phyloP scores from a whole-genome alignment of 2,113 vertebrate genomes.

The Sialia sialis region DNA sequence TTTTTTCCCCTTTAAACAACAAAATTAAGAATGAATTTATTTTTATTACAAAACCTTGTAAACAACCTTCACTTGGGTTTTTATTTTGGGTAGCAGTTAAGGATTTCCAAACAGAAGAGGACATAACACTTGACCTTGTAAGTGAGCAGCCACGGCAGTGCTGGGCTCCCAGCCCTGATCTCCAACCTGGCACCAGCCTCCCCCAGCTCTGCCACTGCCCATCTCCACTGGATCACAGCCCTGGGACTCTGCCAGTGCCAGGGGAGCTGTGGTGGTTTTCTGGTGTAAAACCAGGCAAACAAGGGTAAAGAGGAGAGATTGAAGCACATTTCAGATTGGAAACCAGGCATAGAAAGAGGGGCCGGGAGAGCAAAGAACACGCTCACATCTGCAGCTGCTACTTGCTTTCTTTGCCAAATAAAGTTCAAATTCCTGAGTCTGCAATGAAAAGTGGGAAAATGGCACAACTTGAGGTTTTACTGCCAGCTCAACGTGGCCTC shows the following conservation, averaged over 20 bases:
- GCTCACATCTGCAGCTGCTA: background rate
- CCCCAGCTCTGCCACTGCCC: background rate
- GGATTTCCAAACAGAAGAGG: background rate
- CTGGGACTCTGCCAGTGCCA: accelerated
- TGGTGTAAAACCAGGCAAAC: background rate
- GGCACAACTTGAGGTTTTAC: background rate
- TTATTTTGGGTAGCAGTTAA: background rate
- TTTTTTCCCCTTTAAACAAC: background rate
- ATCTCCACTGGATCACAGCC: background rate
- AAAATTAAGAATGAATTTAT: background rate
- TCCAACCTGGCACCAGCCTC: background rate
- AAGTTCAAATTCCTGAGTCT: background rate
- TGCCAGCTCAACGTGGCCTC: accelerated
- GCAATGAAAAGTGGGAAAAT: background rate
- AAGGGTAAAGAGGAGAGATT: background rate
- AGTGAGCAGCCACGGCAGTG: accelerated
- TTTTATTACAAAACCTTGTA: background rate
- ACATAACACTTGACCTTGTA: background rate
- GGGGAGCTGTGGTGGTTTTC: background rate
- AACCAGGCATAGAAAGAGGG: background rate
- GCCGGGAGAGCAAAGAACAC: background rate
- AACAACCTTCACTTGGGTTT: background rate
- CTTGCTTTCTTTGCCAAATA: background rate
- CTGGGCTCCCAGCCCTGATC: background rate
- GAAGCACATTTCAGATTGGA: background rate